These are phyloP conservation scores for Stichodactyla mertensii DNA, from an alignment of 64 coral and sea anemone species.

Conservation along the genomic window DNA sequence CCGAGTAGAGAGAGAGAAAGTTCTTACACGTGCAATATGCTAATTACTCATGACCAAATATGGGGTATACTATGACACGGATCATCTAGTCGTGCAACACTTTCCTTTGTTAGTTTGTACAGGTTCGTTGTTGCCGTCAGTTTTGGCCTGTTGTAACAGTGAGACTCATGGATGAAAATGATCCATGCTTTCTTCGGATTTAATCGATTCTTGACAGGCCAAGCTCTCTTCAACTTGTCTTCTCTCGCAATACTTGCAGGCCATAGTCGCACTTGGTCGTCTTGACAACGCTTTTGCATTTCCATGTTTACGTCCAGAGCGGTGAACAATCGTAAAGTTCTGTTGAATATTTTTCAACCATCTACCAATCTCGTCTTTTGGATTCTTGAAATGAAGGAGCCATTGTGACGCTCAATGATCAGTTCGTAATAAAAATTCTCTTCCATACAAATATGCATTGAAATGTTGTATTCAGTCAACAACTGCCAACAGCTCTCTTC, in stretches of 20 bases:
- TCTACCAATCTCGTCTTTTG: conserved; percentile 25
- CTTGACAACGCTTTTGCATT: conserved; percentile 48
- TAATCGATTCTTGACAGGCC: neutral
- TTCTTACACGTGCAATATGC: no score
- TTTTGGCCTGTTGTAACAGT: neutral
- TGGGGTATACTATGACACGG: no score
- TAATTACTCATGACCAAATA: no score
- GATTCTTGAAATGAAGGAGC: conserved; percentile 40
- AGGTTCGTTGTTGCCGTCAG: neutral
- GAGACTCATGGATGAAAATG: neutral
- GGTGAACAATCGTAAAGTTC: conserved; percentile 26
- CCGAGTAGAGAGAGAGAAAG: no score
- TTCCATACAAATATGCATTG: conserved; percentile 38
- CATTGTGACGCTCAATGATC: conserved; percentile 30
- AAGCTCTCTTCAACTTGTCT: conserved; percentile 3
- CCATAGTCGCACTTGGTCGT: neutral
- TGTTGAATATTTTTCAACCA: conserved; percentile 31
- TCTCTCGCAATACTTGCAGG: conserved; percentile 22
- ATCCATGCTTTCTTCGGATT: neutral
- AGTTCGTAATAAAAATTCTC: conserved; percentile 15
- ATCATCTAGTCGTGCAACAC: neutral
- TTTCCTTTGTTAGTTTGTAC: neutral
- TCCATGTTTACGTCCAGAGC: neutral
- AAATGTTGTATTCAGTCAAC: conserved; percentile 18
- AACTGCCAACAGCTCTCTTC: conserved; percentile 9